phyloP scores from a whole-genome alignment of 1,140 invertebrate genomes.

The Littorina saxatilis region DNA sequence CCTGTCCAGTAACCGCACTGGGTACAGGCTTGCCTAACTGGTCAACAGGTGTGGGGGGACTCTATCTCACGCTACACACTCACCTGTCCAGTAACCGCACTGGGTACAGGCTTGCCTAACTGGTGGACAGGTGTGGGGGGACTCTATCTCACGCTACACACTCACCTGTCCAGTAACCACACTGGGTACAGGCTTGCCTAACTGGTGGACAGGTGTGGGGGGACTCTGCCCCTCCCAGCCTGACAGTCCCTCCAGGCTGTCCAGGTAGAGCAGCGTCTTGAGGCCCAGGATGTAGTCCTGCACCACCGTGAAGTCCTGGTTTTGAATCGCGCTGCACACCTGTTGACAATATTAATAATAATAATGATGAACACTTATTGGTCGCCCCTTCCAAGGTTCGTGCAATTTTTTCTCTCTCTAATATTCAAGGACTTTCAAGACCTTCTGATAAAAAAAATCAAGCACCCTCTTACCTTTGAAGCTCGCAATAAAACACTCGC shows the following conservation, averaged over 20 bases:
- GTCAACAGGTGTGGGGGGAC: no score
- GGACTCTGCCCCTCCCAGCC: constrained; percentile 97
- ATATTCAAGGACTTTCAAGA: no score
- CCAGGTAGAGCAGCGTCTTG: constrained; percentile 91
- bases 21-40: no score
- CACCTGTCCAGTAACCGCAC: constrained; percentile 76
- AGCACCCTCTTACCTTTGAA: no score
- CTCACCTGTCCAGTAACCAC: constrained; percentile 74
- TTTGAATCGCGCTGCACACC: constrained; percentile 97
- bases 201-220: constrained; percentile 90
- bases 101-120: constrained; percentile 91
- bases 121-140: constrained; percentile 92
- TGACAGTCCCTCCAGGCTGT: constrained; percentile 80
- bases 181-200: constrained; percentile 90
- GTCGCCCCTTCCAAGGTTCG: no score
- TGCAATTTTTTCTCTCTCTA: no score
- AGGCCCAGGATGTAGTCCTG: constrained; percentile 95
- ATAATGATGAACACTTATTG: no score
- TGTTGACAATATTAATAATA: no score
- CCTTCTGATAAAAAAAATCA: no score
- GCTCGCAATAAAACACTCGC: no score
- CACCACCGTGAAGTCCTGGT: constrained; percentile 97
- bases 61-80: no score
- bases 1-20: no score
- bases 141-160: constrained; percentile 89